These are phyloP conservation scores for Lasioglossum vierecki DNA, from an alignment of 2,888 invertebrate species.

Conservation along the genomic window DNA sequence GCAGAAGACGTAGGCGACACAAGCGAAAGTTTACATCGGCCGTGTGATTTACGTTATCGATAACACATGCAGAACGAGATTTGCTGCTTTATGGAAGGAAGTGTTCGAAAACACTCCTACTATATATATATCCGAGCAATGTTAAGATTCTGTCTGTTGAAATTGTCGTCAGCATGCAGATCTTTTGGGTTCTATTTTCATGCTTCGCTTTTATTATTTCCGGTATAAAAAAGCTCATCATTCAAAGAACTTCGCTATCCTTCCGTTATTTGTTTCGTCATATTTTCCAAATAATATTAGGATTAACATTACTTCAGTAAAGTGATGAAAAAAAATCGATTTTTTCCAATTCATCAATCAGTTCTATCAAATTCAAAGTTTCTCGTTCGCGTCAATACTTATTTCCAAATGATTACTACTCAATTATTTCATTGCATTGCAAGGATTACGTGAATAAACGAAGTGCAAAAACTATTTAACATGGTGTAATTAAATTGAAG, in stretches of 20 bases:
- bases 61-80: neutral
- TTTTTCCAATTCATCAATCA: neutral
- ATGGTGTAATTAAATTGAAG: too few species aligned
- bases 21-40: neutral
- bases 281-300: neutral
- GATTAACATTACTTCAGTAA: neutral
- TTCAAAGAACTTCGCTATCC: neutral
- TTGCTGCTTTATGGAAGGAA: neutral
- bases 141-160: neutral
- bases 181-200: neutral
- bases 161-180: neutral
- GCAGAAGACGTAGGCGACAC: neutral
- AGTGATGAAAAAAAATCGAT: neutral
- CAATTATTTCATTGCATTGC: neutral
- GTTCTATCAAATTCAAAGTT: neutral
- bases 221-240: neutral
- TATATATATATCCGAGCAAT: constrained; percentile 3
- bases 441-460: neutral
- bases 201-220: neutral
- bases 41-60: constrained; percentile 12
- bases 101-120: constrained; percentile 7
- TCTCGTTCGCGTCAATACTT: neutral
- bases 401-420: neutral
- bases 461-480: too few species aligned
- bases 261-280: neutral